These are phyloP conservation scores for Drosophila mettleri DNA, from an alignment of 2,888 invertebrate genomes.

Conservation along the genomic window DNA sequence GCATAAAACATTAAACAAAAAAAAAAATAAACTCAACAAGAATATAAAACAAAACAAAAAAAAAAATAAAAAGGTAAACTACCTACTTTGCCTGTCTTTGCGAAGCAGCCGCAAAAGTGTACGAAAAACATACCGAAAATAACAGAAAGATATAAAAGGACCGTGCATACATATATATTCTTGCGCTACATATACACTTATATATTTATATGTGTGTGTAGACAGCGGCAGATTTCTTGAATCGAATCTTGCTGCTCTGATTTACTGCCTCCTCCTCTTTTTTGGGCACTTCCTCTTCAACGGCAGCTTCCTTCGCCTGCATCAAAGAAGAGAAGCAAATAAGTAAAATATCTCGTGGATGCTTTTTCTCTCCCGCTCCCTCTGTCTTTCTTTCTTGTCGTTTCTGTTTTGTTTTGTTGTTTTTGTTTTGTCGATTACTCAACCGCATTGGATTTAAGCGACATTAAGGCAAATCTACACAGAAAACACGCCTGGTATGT, in stretches of 20 bases:
- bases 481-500: slow-evolving; percentile 60
- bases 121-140: slow-evolving; percentile 72
- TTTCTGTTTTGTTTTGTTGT: slow-evolving; percentile 32
- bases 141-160: slow-evolving; percentile 16
- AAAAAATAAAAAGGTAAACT: slow-evolving; percentile 68
- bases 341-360: slow-evolving; percentile 58
- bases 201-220: slow-evolving; percentile 48
- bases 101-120: slow-evolving; percentile 76
- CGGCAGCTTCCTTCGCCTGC: slow-evolving; percentile 31
- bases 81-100: slow-evolving; percentile 74
- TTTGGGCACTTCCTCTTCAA: slow-evolving; percentile 60
- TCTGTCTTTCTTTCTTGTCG: background rate
- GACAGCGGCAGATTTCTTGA: slow-evolving; percentile 46
- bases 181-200: slow-evolving; percentile 29
- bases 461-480: slow-evolving; percentile 33
- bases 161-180: slow-evolving; percentile 21
- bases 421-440: slow-evolving; percentile 38
- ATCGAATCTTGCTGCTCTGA: slow-evolving; percentile 68
- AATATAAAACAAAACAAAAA: slow-evolving; percentile 13
- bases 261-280: slow-evolving; percentile 60
- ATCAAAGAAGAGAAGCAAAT: slow-evolving; percentile 4
- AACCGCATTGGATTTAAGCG: slow-evolving; percentile 60
- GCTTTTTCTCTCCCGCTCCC: slow-evolving; percentile 20
- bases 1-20: slow-evolving; percentile 13
- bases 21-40: no score